Evolutionary conservation across 2,113 vertebrate species (phyloP), one percentile per base, ranked within the genome.

Genomic region (Silurus glanis): DNA sequence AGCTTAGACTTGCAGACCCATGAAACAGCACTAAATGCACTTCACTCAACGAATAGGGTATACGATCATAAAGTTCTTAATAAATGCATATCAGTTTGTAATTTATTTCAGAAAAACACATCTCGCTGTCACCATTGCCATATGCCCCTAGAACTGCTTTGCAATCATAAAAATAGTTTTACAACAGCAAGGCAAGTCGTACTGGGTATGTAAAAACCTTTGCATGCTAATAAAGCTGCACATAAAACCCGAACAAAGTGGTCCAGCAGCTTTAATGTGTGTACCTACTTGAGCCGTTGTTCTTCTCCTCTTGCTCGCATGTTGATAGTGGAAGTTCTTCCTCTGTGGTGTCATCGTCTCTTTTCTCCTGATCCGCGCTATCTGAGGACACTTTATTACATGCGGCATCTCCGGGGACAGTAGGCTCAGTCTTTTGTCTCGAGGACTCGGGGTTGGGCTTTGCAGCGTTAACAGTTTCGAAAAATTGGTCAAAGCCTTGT

Each of bases 151-250:
- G 95, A 95, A 96, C 95, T 93, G 94, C 94, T 96, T 97, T 95
- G 95, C 96, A 96, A 95, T 97, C 96, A 96, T 98, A 98, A 99
- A 98, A 95, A 96, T 92, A 12, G 10, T 95, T 98, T 98, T 98
- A 98, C 96, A 96, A 93, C 95, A 95, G 94, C 94, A 96, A 95
- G 96, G 93, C 93, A 96, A 96, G 96, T 95, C 96, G 98, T 98
- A 97, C 95, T 95, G 97, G 97, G 97, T 95, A 96, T 97, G 97
- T 99, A 98, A 99, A 98, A 96, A 94, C 95, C 92, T 96, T 97
- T 97, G 96, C 95, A 96, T 97, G 97, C 97, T 97, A 98, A 98
- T 99, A 99, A 99, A 99, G 96, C 92, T 86, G 90, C 97, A 97
- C 93, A 96, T 97, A 97, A 97, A 97, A 96, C 92, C 92, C 93